These are phyloP conservation scores for Reinhardtius hippoglossoides DNA, from an alignment of 2,113 vertebrate genomes.

Conservation along the genomic window DNA sequence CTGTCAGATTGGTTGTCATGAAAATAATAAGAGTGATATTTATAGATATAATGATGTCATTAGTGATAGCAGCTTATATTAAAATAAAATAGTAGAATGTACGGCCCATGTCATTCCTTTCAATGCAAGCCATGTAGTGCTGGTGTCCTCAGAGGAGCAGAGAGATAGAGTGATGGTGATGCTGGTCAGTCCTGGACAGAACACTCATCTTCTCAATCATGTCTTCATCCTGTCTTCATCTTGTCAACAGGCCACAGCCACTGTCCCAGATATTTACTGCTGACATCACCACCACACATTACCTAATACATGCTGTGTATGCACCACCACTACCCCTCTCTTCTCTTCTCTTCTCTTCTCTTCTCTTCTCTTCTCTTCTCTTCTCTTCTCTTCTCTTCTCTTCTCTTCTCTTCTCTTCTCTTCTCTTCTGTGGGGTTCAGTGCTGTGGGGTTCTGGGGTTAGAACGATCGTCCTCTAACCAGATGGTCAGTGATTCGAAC, in stretches of 20 bases:
- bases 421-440: too few relatives aligned
- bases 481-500: too few relatives aligned
- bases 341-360: not conserved
- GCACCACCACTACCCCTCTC: not conserved
- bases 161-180: constrained; percentile 6
- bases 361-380: not conserved
- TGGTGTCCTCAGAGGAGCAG: not conserved
- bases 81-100: too few relatives aligned
- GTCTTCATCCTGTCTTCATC: constrained; percentile 44
- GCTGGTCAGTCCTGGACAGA: constrained; percentile 4
- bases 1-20: too few relatives aligned
- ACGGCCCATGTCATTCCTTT: not conserved
- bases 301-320: constrained; percentile 7
- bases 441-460: too few relatives aligned
- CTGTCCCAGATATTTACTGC: constrained; percentile 48
- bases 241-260: constrained; percentile 29
- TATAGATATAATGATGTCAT: too few relatives aligned
- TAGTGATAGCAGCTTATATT: too few relatives aligned
- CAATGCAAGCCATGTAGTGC: not conserved
- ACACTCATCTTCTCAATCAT: constrained; percentile 56
- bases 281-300: constrained; percentile 35
- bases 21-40: too few relatives aligned
- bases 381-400: not conserved
- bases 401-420: not conserved
- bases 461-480: too few relatives aligned